Conservation (phyloP, 2,888 invertebrate genomes). For the Lasioglossum calceatum region DNA sequence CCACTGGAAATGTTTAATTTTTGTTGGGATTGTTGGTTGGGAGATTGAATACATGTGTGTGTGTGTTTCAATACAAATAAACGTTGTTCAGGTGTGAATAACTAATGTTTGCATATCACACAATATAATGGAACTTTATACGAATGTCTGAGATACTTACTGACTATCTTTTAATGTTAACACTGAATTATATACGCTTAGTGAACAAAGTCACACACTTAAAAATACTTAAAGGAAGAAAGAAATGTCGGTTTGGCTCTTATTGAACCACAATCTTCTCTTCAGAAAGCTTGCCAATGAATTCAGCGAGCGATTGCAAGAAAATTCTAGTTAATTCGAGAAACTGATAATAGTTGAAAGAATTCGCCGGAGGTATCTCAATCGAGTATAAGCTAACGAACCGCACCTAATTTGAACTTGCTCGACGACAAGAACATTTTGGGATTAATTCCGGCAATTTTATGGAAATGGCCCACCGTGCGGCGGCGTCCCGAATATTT, state of each 20-base stretch:
- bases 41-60: too few relatives aligned
- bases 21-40: too few relatives aligned
- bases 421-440: background rate
- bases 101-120: too few relatives aligned
- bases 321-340: background rate
- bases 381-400: background rate
- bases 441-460: background rate
- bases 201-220: too few relatives aligned
- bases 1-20: background rate
- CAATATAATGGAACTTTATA: too few relatives aligned
- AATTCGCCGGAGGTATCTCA: background rate
- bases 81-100: too few relatives aligned
- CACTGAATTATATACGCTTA: too few relatives aligned
- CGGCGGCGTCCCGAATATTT: constrained; percentile 73
- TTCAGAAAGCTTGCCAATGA: background rate
- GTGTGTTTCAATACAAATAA: too few relatives aligned
- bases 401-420: background rate
- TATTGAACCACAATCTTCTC: background rate
- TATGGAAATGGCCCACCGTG: background rate
- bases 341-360: background rate
- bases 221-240: too few relatives aligned
- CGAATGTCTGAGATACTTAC: too few relatives aligned
- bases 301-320: background rate
- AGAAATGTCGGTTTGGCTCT: too few relatives aligned
- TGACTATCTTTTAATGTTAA: too few relatives aligned